A percentile compares a stretch with the other conserved stretches of the same genome.
Evolutionary conservation across 2,113 vertebrate genomes (phyloP).

Genomic region (Panthera tigris): DNA sequence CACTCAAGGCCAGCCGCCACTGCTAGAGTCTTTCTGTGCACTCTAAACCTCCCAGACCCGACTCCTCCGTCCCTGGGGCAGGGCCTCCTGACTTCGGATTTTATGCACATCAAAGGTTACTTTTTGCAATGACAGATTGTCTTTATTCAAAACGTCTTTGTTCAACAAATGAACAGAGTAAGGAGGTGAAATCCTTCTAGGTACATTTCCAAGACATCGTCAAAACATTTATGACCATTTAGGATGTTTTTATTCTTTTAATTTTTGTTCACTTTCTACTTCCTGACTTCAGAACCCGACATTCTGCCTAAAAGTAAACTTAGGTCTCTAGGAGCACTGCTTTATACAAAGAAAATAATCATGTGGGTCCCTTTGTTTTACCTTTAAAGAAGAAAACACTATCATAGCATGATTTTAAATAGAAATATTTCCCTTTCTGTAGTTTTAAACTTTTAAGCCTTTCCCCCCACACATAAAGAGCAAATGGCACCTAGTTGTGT

Average conservation of each 20-base stretch:
- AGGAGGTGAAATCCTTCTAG: slow-evolving; percentile 94
- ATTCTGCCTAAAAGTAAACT: slow-evolving; percentile 91
- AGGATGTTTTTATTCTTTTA: slow-evolving; percentile 81
- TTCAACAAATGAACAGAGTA: slow-evolving; percentile 94
- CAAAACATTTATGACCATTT: slow-evolving; percentile 90
- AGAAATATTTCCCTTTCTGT: slow-evolving; percentile 82
- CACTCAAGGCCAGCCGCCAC: neutral
- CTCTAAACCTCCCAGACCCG: neutral
- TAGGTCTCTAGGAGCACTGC: slow-evolving; percentile 92
- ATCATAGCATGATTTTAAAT: slow-evolving; percentile 83
- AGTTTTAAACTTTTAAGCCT: slow-evolving; percentile 78
- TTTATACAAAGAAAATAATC: slow-evolving; percentile 91
- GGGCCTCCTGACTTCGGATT: slow-evolving; percentile 58
- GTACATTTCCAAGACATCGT: slow-evolving; percentile 92
- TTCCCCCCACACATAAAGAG: slow-evolving; percentile 79
- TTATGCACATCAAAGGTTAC: slow-evolving; percentile 81
- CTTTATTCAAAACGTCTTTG: slow-evolving; percentile 99
- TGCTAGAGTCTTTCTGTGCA: neutral
- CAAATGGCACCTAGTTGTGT: slow-evolving; percentile 83
- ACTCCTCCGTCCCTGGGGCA: neutral
- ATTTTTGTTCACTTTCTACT: slow-evolving; percentile 89
- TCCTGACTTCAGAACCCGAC: slow-evolving; percentile 91
- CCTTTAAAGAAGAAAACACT: slow-evolving; percentile 86
- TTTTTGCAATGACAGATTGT: slow-evolving; percentile 94
- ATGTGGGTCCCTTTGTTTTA: slow-evolving; percentile 74